phyloP scores from a whole-genome alignment of 2,797 vertebrate genomes.

The Coregonus ussuriensis region DNA sequence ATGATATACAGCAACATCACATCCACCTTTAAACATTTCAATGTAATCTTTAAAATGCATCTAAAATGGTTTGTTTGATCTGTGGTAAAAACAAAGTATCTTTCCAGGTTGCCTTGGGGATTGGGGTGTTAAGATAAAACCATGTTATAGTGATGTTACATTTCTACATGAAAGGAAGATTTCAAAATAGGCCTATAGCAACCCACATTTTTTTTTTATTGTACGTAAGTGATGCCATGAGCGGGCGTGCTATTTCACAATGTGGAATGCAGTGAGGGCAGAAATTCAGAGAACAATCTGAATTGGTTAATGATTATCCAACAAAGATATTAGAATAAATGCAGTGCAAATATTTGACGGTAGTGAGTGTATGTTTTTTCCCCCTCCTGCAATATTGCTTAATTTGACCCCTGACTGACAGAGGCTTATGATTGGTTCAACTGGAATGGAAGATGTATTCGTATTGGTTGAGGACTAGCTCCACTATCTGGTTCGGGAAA shows the following conservation, averaged over 20 bases:
- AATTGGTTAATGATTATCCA: background rate
- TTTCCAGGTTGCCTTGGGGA: constrained; percentile 26
- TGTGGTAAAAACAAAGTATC: constrained; percentile 40
- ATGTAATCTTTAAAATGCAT: constrained; percentile 1
- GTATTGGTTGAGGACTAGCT: constrained; percentile 87
- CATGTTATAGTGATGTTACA: constrained; percentile 16
- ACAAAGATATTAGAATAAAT: background rate
- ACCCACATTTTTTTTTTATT: constrained; percentile 1
- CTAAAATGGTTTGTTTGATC: constrained; percentile 48
- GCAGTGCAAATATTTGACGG: background rate
- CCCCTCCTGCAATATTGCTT: background rate
- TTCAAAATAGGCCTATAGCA: constrained; percentile 6
- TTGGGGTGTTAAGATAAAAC: constrained; percentile 32
- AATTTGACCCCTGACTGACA: background rate
- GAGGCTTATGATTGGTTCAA: constrained; percentile 41
- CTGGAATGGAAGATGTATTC: constrained; percentile 76
- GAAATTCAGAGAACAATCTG: constrained; percentile 21
- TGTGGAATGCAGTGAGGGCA: background rate
- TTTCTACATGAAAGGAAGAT: constrained; percentile 27
- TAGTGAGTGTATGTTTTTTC: constrained; percentile 1
- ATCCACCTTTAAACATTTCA: constrained; percentile 1
- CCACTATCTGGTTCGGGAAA: constrained; percentile 97
- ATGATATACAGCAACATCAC: constrained; percentile 37
- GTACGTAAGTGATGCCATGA: constrained; percentile 31
- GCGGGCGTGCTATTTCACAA: background rate